Percentiles rank a stretch among this genome's conserved stretches.
phyloP scores from a whole-genome alignment of 2,888 invertebrate genomes.

The Buathra laborator region DNA sequence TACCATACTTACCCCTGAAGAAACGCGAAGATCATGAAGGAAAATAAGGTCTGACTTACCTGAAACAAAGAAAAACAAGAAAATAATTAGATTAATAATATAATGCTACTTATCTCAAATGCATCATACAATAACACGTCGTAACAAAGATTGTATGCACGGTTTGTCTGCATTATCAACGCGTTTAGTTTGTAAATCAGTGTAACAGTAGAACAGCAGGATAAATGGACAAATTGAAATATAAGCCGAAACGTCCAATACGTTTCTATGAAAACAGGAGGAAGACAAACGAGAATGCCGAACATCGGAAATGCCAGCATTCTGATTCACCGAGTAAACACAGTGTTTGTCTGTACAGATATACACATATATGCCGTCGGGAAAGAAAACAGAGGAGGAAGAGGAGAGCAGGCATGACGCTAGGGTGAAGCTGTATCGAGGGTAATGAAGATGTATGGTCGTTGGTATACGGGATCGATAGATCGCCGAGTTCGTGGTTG shows the following conservation, averaged over 20 bases:
- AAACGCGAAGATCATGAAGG: not conserved
- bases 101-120: not conserved
- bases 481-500: slow-evolving; percentile 54
- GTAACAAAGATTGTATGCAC: not conserved
- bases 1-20: not conserved
- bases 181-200: not conserved
- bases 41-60: slow-evolving; percentile 13
- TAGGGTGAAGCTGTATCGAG: slow-evolving; percentile 30
- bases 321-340: slow-evolving; percentile 17
- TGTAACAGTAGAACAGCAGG: not conserved
- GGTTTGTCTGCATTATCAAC: not conserved
- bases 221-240: not conserved
- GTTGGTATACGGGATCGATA: slow-evolving; percentile 59
- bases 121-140: not conserved
- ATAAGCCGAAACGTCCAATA: not conserved
- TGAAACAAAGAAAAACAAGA: slow-evolving; percentile 16
- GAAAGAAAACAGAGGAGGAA: not conserved
- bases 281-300: slow-evolving; percentile 20
- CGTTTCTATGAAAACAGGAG: not conserved
- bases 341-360: not conserved
- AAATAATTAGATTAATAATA: not conserved
- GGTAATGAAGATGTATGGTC: slow-evolving; percentile 63
- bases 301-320: slow-evolving; percentile 8
- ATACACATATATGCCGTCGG: not conserved
- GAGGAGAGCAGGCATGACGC: not conserved